Percentiles rank a stretch among this genome's conserved stretches.
Conservation (phyloP, 2,113 vertebrate species). For the Oryctolagus cuniculus region DNA sequence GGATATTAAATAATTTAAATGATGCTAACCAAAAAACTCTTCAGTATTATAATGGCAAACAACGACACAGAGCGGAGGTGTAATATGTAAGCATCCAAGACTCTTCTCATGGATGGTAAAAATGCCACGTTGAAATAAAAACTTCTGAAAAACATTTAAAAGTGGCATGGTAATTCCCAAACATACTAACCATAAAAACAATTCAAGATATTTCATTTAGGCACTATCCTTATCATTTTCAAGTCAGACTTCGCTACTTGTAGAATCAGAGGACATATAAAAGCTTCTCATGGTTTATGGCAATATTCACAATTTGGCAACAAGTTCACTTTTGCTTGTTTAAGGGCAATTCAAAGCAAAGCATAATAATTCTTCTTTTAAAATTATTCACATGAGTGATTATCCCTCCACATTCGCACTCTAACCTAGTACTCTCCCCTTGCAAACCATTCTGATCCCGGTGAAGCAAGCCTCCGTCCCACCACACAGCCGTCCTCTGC, state of each 20-base stretch:
- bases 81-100: slow-evolving; percentile 17
- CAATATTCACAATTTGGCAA: background rate
- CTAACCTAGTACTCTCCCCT: too few species aligned
- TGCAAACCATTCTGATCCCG: too few species aligned
- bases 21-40: background rate
- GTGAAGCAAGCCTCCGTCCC: too few species aligned
- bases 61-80: background rate
- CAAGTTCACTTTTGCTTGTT: background rate
- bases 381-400: too few species aligned
- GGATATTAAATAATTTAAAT: slow-evolving; percentile 50
- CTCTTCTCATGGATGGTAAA: too few species aligned
- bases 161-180: background rate
- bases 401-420: too few species aligned
- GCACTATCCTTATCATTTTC: background rate
- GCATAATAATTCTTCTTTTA: too few species aligned
- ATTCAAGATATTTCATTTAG: slow-evolving; percentile 1
- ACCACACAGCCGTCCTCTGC: background rate
- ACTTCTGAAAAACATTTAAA: background rate
- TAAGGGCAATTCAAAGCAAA: too few species aligned
- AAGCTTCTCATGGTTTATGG: background rate
- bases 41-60: background rate
- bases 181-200: background rate
- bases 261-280: background rate
- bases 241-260: background rate
- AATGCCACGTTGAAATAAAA: background rate